Evolutionary conservation across 2,888 invertebrate genomes (phyloP), one percentile per base, ranked within the genome.

Genomic region (Suillia variegata): DNA sequence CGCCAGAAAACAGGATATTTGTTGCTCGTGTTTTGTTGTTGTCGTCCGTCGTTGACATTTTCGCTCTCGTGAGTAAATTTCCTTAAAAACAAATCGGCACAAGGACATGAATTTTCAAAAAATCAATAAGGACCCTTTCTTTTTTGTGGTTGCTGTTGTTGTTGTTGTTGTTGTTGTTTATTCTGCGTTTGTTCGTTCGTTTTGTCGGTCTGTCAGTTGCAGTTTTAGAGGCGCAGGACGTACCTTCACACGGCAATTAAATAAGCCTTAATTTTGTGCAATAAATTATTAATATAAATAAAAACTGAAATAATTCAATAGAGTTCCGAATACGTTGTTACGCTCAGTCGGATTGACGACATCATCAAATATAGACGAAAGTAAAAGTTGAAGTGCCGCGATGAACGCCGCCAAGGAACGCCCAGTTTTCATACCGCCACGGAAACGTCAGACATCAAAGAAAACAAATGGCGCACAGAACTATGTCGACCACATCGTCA

Each of bases 401-500:
- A n/a, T n/a, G 17, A 66, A 65, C 61, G 70, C 67, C 58, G 63
- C 70, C 21, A 79, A 79, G 72, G 78, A 80, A 75, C 79, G 80
- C 72, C 86, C 87, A 12, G 79, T 86, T 70, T 86, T 87, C 71
- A 85, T 87, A 73, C 82, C 87, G 66, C 87, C 87, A 80, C 74
- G 82, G 53, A 87, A 82, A 85, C 86, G 83, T 77, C 86, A 76
- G 84, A 85, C 77, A n/a, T 70, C 75, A 71, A 86, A 85, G 63
- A 86, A 86, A 78, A 83, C 85, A 71, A 82, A 80, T 67, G 85
- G 83, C 67, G 71, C 82, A 24, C 82, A 83, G 62, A 84, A 85
- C 70, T 86, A 87, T 82, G 87, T 87, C 55, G 87, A 87, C 70
- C 87, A 87, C 70, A 87, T 87, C 61, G 87, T 87, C 65, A 84